Conservation (phyloP, 2,888 invertebrate species). For the Drosophila pegasa region DNA sequence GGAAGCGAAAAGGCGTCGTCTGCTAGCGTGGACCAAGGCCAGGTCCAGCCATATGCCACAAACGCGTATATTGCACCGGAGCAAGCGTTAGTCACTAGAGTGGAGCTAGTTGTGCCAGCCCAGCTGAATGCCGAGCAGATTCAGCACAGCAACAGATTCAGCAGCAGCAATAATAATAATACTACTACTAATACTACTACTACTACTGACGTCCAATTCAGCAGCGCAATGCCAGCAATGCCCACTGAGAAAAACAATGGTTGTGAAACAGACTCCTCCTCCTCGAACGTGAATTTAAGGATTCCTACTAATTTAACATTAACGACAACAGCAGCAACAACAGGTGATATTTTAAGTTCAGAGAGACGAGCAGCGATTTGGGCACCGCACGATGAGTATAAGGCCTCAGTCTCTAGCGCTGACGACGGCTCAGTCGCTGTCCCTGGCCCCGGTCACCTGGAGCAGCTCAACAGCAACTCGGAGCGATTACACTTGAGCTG, state of each 20-base stretch:
- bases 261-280: slow-evolving; percentile 71
- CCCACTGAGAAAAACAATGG: slow-evolving; percentile 67
- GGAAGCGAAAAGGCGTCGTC: neutral
- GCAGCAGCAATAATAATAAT: neutral
- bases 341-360: slow-evolving; percentile 51
- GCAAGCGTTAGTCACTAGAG: slow-evolving; percentile 71
- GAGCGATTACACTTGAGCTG: slow-evolving; percentile 26
- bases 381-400: slow-evolving; percentile 62
- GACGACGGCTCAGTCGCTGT: neutral
- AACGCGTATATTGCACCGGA: slow-evolving; percentile 63
- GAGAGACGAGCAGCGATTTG: slow-evolving; percentile 52
- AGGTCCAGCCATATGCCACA: slow-evolving; percentile 9
- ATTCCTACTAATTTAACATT: slow-evolving; percentile 68
- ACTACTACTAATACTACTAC: neutral
- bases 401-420: slow-evolving; percentile 2
- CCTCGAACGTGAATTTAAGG: slow-evolving; percentile 63
- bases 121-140: slow-evolving; percentile 7
- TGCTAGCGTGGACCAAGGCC: neutral
- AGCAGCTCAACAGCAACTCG: slow-evolving; percentile 12
- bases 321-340: slow-evolving; percentile 43
- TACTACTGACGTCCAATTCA: slow-evolving; percentile 27
- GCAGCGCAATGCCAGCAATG: slow-evolving; percentile 26
- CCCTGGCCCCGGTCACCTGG: neutral
- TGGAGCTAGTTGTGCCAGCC: slow-evolving; percentile 72
- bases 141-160: slow-evolving; percentile 8